Evolutionary conservation across 2,888 invertebrate genomes (phyloP).

Genomic region (Bombyx huttoni): DNA sequence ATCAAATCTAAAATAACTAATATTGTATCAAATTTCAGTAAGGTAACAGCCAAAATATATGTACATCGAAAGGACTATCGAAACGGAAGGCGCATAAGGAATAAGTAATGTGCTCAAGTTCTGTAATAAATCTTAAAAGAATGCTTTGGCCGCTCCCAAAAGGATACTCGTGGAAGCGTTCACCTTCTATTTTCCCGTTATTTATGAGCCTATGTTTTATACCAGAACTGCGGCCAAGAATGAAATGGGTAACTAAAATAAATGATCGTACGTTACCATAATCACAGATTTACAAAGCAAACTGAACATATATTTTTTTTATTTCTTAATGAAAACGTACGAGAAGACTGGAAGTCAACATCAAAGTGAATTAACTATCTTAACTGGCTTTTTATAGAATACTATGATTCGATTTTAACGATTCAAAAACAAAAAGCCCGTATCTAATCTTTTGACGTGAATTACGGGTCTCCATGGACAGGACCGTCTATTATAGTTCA

Average conservation of each 20-base stretch:
- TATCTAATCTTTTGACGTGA: constrained; percentile 53
- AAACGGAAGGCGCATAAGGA: constrained; percentile 60
- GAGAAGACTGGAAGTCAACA: constrained; percentile 33
- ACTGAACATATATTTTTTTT: constrained; percentile 27
- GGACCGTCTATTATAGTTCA: constrained; percentile 37
- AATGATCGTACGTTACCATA: constrained; percentile 56
- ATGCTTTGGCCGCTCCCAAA: constrained; percentile 70
- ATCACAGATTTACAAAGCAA: constrained; percentile 50
- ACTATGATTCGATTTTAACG: constrained; percentile 22
- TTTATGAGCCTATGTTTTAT: constrained; percentile 70
- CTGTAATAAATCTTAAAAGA: constrained; percentile 71
- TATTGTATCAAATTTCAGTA: not conserved
- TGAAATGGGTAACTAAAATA: constrained; percentile 69
- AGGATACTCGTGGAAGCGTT: constrained; percentile 69
- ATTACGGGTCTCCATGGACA: constrained; percentile 44
- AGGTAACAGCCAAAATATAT: constrained; percentile 20
- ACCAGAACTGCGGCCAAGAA: constrained; percentile 64
- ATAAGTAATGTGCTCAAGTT: constrained; percentile 70
- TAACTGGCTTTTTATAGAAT: constrained; percentile 22
- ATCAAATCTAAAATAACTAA: not conserved
- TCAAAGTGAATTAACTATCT: constrained; percentile 24
- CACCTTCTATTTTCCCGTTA: constrained; percentile 70
- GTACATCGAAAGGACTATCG: constrained; percentile 43
- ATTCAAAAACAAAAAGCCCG: constrained; percentile 38
- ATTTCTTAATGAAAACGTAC: constrained; percentile 48